Conservation (phyloP, 2,797 vertebrate genomes). For the Novumbra hubbsi region DNA sequence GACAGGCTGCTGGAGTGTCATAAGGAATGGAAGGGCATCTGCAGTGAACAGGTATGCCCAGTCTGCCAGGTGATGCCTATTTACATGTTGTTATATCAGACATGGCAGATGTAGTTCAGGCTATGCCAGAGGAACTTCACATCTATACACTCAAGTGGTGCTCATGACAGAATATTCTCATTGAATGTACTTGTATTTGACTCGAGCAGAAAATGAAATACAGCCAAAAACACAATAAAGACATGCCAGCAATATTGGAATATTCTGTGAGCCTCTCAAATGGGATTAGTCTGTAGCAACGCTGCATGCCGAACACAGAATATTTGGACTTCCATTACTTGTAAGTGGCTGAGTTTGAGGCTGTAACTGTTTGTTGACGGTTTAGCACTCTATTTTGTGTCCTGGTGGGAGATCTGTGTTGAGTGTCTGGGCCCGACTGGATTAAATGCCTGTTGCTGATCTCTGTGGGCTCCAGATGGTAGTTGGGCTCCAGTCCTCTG, state of each 20-base stretch:
- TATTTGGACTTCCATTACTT: not conserved
- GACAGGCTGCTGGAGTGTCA: not conserved
- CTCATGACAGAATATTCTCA: not conserved
- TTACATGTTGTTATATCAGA: not conserved
- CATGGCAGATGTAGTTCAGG: not conserved
- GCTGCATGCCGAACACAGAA: not conserved
- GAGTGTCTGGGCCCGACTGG: not conserved
- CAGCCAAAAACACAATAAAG: not conserved
- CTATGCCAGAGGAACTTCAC: not conserved
- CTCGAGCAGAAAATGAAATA: not conserved
- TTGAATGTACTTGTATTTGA: not conserved
- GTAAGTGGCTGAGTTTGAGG: not conserved
- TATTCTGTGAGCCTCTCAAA: not conserved
- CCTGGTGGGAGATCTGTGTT: not conserved
- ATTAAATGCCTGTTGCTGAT: not conserved
- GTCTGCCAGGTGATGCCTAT: not conserved
- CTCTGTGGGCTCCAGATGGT: not conserved
- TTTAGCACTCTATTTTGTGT: not conserved
- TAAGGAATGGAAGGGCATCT: not conserved
- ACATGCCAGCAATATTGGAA: not conserved
- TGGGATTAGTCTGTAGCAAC: not conserved
- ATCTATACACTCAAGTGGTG: not conserved
- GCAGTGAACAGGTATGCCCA: not conserved
- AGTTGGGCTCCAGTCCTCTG: constrained; percentile 1
- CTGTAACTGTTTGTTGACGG: constrained; percentile 3